Percentiles rank a stretch among this genome's conserved stretches.
These are phyloP conservation scores for Exephanes ischioxanthus DNA, from an alignment of 2,888 invertebrate genomes.

Conservation along the genomic window DNA sequence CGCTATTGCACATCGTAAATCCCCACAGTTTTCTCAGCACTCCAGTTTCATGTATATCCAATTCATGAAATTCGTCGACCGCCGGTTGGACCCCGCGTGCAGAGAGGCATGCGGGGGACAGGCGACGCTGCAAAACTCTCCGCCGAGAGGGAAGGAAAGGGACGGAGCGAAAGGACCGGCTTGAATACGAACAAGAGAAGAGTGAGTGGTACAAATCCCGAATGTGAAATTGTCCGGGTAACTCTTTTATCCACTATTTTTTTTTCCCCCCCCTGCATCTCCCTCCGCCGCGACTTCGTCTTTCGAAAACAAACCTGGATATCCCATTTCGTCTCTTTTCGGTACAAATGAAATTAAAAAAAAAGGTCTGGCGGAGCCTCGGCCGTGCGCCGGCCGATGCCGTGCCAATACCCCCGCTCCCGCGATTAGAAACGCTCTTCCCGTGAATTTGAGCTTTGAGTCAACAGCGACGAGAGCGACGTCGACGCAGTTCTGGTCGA, in stretches of 20 bases:
- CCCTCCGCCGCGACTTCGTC: not conserved
- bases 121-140: conserved; percentile 7
- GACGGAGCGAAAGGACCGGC: not conserved
- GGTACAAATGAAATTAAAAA: not conserved
- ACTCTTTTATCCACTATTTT: conserved; percentile 11
- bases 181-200: conserved; percentile 5
- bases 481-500: no score
- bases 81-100: not conserved
- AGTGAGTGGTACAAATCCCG: conserved; percentile 45
- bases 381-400: no score
- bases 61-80: conserved; percentile 48
- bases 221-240: conserved; percentile 36
- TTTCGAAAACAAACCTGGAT: conserved; percentile 5
- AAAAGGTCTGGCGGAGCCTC: not conserved
- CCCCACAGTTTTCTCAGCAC: conserved; percentile 31
- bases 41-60: conserved; percentile 44
- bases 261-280: not conserved
- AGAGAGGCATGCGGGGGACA: not conserved
- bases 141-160: not conserved
- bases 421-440: not conserved
- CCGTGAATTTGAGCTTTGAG: not conserved
- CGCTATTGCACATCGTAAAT: conserved; percentile 41
- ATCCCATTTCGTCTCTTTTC: not conserved
- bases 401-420: no score
- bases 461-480: not conserved